Evolutionary conservation across 2,888 invertebrate species (phyloP), one percentile per base, ranked within the genome.

Genomic region (Craniophora ligustri): DNA sequence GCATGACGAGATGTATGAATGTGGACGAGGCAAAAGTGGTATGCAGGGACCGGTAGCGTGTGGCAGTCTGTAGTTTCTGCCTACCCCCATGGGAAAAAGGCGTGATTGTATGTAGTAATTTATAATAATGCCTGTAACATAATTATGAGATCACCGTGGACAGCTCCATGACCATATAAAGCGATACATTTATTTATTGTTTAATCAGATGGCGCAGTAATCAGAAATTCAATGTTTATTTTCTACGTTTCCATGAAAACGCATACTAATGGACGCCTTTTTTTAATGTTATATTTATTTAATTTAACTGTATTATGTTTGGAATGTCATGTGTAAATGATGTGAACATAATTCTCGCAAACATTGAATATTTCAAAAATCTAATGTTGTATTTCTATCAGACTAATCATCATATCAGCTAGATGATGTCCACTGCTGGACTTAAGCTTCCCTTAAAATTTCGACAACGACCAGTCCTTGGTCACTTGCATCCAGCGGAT

Each of bases 81-180:
- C n/a, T n/a, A n/a, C n/a, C n/a, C n/a, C n/a, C n/a, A n/a, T n/a
- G n/a, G n/a, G n/a, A n/a, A n/a, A n/a, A n/a, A n/a, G n/a, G n/a
- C n/a, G n/a, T n/a, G n/a, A n/a, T n/a, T n/a, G n/a, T 14, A 19
- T 21, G 7, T 2, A n/a, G 26, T 26, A 23, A 26, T 32, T 50
- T 55, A 56, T 31, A 38, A 59, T 61, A 61, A n/a, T 26, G 28
- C 34, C 58, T 18, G 70, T 56, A 48, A 70, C 80, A 68, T 67
- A 50, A 34, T 31, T 32, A 79, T 84, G 82, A 82, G 70, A 76
- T 82, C 79, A 82, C 75, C 54, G 39, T 46, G 21, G 46, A 48
- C 45, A 57, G 49, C 48, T 49, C 41, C 26, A 54, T 62, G 61
- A 51, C 72, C 74, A 61, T 66, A 64, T 56, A 67, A 53, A 62